Conservation (phyloP, 2,797 vertebrate genomes). For the Scolopax rusticola region DNA sequence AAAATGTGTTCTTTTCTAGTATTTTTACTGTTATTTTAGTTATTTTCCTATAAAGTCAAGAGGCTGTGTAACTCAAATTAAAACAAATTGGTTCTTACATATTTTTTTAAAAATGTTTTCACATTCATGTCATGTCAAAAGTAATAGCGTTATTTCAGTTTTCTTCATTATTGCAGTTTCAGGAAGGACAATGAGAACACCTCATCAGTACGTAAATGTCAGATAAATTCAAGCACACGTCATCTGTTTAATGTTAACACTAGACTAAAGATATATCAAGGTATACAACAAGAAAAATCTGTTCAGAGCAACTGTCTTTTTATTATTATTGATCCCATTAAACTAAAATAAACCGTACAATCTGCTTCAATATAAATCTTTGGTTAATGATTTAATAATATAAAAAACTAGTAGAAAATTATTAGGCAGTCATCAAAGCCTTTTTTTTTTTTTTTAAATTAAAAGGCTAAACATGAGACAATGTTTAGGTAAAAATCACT, state of each 20-base stretch:
- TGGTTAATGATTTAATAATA: constrained; percentile 45
- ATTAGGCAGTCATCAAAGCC: background rate
- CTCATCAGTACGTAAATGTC: background rate
- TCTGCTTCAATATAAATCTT: constrained; percentile 44
- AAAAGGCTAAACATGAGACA: constrained; percentile 7
- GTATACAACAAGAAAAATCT: background rate
- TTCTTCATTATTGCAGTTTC: background rate
- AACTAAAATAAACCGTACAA: constrained; percentile 1
- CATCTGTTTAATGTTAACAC: background rate
- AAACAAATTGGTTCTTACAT: background rate
- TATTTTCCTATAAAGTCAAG: background rate
- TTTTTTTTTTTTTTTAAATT: constrained; percentile 36
- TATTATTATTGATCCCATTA: background rate
- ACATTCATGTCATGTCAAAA: background rate
- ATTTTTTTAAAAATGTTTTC: background rate
- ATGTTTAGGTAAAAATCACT: constrained; percentile 41
- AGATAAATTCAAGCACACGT: background rate
- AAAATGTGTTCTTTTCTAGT: background rate
- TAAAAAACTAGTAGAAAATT: constrained; percentile 18
- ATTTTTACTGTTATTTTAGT: background rate
- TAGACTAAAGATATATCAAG: background rate
- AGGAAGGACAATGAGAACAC: background rate
- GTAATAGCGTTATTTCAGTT: background rate
- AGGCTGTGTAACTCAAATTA: background rate
- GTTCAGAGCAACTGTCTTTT: background rate